phyloP scores from a whole-genome alignment of 2,113 vertebrate species.

The Paradoxurus hermaphroditus region DNA sequence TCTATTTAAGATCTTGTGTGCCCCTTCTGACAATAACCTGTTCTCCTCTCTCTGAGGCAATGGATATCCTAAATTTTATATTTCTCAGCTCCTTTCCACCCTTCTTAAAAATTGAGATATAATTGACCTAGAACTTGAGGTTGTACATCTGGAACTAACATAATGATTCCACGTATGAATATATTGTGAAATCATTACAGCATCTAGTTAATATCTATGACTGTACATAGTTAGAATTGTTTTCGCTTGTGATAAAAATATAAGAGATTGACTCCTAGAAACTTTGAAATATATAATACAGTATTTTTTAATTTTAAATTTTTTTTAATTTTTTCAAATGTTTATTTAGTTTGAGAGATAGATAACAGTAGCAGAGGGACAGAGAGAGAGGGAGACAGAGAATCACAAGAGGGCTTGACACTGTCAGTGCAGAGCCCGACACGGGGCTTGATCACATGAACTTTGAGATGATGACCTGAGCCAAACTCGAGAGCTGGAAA shows the following conservation, averaged over 20 bases:
- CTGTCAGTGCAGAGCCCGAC: no score
- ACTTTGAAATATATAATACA: not conserved
- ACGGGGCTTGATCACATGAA: no score
- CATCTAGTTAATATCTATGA: not conserved
- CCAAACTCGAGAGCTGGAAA: no score
- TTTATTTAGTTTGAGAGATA: no score
- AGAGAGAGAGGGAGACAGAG: no score
- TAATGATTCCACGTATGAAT: not conserved
- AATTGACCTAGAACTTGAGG: not conserved
- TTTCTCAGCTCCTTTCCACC: not conserved
- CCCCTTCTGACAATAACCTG: rapidly evolving
- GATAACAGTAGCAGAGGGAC: no score
- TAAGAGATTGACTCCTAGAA: not conserved
- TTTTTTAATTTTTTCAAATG: no score
- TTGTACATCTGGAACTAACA: not conserved
- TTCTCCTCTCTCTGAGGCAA: not conserved
- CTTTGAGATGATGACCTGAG: no score
- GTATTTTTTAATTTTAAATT: not conserved
- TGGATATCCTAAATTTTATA: not conserved
- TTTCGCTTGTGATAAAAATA: not conserved
- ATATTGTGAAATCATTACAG: not conserved
- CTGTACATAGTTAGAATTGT: not conserved
- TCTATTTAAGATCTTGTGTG: not conserved
- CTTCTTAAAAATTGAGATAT: not conserved
- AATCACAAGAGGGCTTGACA: no score